Evolutionary conservation across 2,888 invertebrate genomes (phyloP).

Genomic region (Salpingus planirostris): DNA sequence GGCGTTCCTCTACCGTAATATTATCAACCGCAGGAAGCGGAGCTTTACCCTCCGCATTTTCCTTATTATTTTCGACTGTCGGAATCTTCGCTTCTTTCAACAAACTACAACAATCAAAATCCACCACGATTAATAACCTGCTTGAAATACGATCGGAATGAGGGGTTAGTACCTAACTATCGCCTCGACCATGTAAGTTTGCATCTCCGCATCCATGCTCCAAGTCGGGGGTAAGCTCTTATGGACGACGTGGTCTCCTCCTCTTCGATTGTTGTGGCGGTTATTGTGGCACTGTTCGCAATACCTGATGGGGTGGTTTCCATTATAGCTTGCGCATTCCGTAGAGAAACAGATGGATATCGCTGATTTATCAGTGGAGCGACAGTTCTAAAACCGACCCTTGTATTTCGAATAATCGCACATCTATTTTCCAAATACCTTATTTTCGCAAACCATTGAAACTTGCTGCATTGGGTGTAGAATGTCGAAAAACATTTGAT

Average conservation of each 20-base stretch:
- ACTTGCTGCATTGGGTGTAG: constrained; percentile 91
- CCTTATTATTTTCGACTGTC: constrained; percentile 57
- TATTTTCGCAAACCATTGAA: constrained; percentile 92
- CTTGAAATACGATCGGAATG: not conserved
- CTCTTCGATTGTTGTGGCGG: constrained; percentile 78
- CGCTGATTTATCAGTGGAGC: constrained; percentile 83
- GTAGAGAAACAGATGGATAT: constrained; percentile 94
- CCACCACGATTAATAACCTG: too few relatives aligned
- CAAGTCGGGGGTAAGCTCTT: constrained; percentile 78
- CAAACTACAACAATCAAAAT: constrained; percentile 46
- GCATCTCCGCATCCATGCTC: constrained; percentile 84
- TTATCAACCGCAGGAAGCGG: constrained; percentile 51
- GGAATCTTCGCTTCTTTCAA: constrained; percentile 86
- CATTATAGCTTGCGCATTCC: constrained; percentile 94
- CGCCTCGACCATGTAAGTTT: constrained; percentile 88
- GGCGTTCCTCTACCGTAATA: constrained; percentile 76
- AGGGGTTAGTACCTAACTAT: constrained; percentile 64
- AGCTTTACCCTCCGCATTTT: constrained; percentile 38
- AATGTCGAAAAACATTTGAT: constrained; percentile 77
- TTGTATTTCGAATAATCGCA: not conserved
- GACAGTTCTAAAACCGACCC: constrained; percentile 67
- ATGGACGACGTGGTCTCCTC: constrained; percentile 86
- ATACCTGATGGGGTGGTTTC: constrained; percentile 91
- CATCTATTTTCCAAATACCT: too few relatives aligned
- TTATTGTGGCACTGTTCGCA: constrained; percentile 84